Evolutionary conservation across 2,888 invertebrate species (phyloP), one percentile per base, ranked within the genome.

Genomic region (Andrena bucephala): DNA sequence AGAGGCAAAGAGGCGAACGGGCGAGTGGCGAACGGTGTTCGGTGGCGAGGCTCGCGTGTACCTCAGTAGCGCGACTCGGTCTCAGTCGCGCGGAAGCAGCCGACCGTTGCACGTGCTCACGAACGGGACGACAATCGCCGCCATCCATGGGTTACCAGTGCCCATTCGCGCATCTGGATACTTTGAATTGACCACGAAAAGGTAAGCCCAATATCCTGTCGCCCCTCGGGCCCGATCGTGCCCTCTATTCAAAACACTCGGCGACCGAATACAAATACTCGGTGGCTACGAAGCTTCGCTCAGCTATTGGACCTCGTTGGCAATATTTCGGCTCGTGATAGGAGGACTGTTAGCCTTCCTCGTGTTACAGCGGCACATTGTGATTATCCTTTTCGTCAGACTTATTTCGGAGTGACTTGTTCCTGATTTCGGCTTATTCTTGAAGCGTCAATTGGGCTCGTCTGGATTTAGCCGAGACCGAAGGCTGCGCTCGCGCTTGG

Each of bases 71-170:
- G 60, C 84, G 81, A 70, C 82, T 81, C 71, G 65, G 80, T 87
- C 85, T 89, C 90, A 89, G 89, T 89, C 80, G 87, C 72, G 90
- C 84, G 85, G 85, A 87, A 90, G 89, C 89, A 87, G 78, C 82
- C 90, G 89, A 87, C 77, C 86, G 89, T 89, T 83, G 87, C 87
- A 87, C 88, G 87, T 89, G 85, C 54, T 72, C n/a, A 57, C 73
- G 63, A 20, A 73, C 65, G 52, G 69, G 68, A 71, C 79, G 52
- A 77, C 67, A 48, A 81, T 73, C 73, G 65, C 48, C 75, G 33
- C 59, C 84, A 88, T 88, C 89, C 85, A 88, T 88, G 88, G 88
- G 88, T 88, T 77, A 88, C 85, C 85, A 72, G 82, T 78, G 77
- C 54, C 73, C 77, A 2, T 33, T 50, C 36, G 8, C 36, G 60